Evolutionary conservation across 2,888 invertebrate genomes (phyloP), one percentile per base, ranked within the genome.

Genomic region (Pheosia tremula): DNA sequence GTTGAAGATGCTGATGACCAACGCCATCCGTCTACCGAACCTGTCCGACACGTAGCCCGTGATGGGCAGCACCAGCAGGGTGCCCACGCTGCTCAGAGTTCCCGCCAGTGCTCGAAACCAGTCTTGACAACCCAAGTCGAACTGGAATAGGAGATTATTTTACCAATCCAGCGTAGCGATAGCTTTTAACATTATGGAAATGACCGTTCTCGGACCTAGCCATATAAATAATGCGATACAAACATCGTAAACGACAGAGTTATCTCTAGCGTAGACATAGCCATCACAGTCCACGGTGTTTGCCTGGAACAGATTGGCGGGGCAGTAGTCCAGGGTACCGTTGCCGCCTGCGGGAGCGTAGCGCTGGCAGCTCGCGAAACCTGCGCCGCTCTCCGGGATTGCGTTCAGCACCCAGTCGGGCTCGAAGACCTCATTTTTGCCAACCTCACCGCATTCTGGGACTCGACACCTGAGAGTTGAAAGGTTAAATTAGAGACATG

Each of bases 71-170:
- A 96, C 96, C 60, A 96, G 86, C 64, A 97, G 94, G 58, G 96
- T 96, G 3, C 96, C 97, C 55, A 96, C 86, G 75, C 95, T 96
- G 84, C 95, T 96, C 2, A 96, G 87, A 3, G 96, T 96, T 3
- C 97, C 97, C 5, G 96, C 95, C 67, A 97, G 80, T 0, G 96
- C 95, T 56, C 96, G 89, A 74, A 96, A 95, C 96, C 96, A 97
- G 66, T 95, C 94, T 62, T 95, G 93, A 71, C 96, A 96, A 11
- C 95, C 95, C 5, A 96, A 84, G 71, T 94, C 90, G 78, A 95
- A 96, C 96, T 96, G 52, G 11, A 43, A 65, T 49, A 49, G 4
- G 10, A 7, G 3, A 24, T 24, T 24, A 50, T 50, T 50, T 50
- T 47, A 47, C n/a, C 11, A 47, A 47, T 8, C 8, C 43, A 43